Conservation (phyloP, 2,113 vertebrate genomes). For the Megaleporinus macrocephalus region DNA sequence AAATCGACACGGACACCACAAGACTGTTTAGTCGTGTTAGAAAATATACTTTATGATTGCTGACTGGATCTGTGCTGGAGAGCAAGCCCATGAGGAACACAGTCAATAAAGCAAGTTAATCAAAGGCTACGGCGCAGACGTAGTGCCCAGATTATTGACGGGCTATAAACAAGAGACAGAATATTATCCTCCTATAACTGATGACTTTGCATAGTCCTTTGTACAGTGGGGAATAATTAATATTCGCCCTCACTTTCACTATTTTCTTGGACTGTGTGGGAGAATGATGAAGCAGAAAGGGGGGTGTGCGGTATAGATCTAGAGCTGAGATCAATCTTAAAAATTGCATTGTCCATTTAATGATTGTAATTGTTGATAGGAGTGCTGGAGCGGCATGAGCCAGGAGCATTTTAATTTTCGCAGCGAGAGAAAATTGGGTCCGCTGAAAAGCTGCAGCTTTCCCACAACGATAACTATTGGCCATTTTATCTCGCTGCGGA, state of each 20-base stretch:
- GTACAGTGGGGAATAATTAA: conserved; percentile 4
- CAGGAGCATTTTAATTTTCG: conserved; percentile 22
- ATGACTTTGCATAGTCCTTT: conserved; percentile 1
- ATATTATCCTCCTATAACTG: conserved; percentile 47
- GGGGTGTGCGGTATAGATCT: conserved; percentile 3
- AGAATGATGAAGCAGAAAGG: background rate
- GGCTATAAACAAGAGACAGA: conserved; percentile 69
- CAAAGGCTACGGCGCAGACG: conserved; percentile 68
- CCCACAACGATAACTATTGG: conserved; percentile 49
- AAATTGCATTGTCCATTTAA: conserved; percentile 19
- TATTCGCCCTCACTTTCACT: background rate
- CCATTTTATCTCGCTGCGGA: conserved; percentile 44
- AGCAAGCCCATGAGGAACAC: conserved; percentile 63
- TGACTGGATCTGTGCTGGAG: conserved; percentile 60
- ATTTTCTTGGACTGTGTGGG: background rate
- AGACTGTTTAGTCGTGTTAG: conserved; percentile 3
- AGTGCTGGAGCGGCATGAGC: background rate
- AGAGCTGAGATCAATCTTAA: conserved; percentile 8
- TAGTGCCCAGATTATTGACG: conserved; percentile 72
- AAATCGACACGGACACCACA: background rate
- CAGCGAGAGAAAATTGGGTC: conserved; percentile 26
- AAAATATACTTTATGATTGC: conserved; percentile 45
- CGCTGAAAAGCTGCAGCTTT: conserved; percentile 49
- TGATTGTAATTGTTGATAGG: conserved; percentile 27
- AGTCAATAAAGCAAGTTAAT: conserved; percentile 75